A percentile compares a stretch with the other conserved stretches of the same genome.
Evolutionary conservation across 2,797 vertebrate genomes (phyloP).

Genomic region (Coluber constrictor): DNA sequence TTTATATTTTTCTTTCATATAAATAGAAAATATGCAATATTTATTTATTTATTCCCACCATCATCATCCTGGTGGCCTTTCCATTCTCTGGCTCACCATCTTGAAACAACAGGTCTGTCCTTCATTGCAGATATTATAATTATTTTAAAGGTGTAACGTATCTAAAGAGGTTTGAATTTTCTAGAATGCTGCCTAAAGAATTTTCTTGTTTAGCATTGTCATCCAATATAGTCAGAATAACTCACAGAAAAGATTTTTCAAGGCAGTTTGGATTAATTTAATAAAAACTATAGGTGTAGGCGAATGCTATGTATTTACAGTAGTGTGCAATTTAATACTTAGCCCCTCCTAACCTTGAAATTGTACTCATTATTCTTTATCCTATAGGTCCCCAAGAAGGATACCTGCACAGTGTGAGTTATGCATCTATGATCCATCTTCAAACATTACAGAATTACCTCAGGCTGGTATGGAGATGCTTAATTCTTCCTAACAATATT

Average conservation of each 20-base stretch:
- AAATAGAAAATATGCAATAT: not conserved
- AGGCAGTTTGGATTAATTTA: not conserved
- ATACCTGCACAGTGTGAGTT: slow-evolving; percentile 85
- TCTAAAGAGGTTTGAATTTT: not conserved
- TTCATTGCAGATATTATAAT: not conserved
- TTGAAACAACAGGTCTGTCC: not conserved
- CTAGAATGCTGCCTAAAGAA: not conserved
- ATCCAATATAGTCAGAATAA: not conserved
- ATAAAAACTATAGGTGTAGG: not conserved
- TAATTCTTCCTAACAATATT: not conserved
- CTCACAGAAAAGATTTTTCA: not conserved
- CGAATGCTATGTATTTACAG: not conserved
- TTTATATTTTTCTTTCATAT: not conserved
- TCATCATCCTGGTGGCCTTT: not conserved
- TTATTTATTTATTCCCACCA: not conserved
- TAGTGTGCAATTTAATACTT: not conserved
- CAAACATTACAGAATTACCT: slow-evolving; percentile 91
- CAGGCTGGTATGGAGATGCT: slow-evolving; percentile 78
- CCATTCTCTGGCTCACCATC: not conserved
- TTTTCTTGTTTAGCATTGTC: not conserved
- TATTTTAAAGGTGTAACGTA: not conserved
- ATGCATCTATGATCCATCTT: slow-evolving; percentile 87
- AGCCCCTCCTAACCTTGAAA: not conserved
- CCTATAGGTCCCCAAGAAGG: slow-evolving; percentile 84
- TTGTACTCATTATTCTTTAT: not conserved